phyloP scores from a whole-genome alignment of 2,888 invertebrate genomes.

The Cephonodes hylas region DNA sequence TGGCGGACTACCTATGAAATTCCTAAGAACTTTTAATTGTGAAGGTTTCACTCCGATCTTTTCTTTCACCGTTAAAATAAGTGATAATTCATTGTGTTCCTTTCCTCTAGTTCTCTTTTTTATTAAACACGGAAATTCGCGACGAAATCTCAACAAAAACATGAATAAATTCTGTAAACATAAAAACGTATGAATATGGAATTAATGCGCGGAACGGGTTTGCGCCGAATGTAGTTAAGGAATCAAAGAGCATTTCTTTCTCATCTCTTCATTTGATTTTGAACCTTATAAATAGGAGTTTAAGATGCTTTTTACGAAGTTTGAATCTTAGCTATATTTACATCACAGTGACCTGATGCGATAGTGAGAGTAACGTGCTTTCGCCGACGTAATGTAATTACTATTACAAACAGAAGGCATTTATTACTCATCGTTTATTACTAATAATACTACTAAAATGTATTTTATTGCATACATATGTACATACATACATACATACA shows the following conservation, averaged over 20 bases:
- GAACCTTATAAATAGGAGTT: not conserved
- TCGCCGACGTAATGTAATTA: conserved; percentile 4
- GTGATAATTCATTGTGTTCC: too few species aligned
- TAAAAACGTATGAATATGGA: not conserved
- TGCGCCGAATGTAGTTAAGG: not conserved
- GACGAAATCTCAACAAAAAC: not conserved
- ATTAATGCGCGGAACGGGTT: not conserved
- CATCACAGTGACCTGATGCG: not conserved
- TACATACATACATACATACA: too few species aligned
- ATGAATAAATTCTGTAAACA: not conserved
- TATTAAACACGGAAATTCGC: too few species aligned
- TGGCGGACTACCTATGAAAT: too few species aligned
- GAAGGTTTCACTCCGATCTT: too few species aligned
- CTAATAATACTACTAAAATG: not conserved
- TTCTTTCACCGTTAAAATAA: too few species aligned
- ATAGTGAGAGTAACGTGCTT: conserved; percentile 6
- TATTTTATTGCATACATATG: too few species aligned
- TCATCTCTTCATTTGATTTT: not conserved
- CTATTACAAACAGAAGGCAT: not conserved
- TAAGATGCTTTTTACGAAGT: not conserved
- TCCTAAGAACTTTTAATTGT: too few species aligned
- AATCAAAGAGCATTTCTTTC: not conserved
- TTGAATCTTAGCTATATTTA: not conserved
- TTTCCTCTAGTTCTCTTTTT: too few species aligned
- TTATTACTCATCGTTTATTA: not conserved